Conservation (phyloP, 2,888 invertebrate species). For the Drosophila nr. perissopoda region DNA sequence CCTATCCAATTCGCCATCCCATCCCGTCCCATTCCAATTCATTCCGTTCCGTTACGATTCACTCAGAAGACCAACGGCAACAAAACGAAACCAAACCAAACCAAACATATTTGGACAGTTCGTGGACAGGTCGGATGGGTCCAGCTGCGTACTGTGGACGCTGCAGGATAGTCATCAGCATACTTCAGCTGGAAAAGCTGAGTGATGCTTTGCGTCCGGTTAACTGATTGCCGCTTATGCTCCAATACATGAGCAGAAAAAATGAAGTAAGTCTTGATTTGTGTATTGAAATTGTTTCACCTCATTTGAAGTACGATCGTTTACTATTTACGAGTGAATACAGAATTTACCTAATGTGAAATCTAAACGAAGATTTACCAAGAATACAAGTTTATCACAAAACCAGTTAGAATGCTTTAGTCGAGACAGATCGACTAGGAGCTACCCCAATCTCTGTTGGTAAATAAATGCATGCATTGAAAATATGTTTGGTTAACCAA, state of each 20-base stretch:
- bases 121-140: constrained; percentile 61
- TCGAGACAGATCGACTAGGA: neutral
- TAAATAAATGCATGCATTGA: too few relatives aligned
- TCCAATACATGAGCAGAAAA: neutral
- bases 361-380: neutral
- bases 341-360: neutral
- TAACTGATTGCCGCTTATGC: neutral
- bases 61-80: constrained; percentile 31
- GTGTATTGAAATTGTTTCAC: neutral
- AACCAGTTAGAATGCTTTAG: neutral
- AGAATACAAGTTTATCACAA: too few relatives aligned
- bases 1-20: neutral
- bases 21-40: constrained; percentile 7
- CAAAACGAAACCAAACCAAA: constrained; percentile 59
- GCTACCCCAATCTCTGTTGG: neutral
- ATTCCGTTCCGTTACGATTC: constrained; percentile 41
- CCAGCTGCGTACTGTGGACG: constrained; percentile 10
- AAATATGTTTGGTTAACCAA: neutral
- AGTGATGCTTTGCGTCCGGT: constrained; percentile 8
- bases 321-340: neutral
- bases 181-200: constrained; percentile 16
- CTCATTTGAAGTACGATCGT: neutral
- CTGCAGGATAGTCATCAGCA: constrained; percentile 32
- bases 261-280: neutral
- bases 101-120: constrained; percentile 76